phyloP scores from a whole-genome alignment of 2,888 invertebrate species.

The Dysmachus trigonus region DNA sequence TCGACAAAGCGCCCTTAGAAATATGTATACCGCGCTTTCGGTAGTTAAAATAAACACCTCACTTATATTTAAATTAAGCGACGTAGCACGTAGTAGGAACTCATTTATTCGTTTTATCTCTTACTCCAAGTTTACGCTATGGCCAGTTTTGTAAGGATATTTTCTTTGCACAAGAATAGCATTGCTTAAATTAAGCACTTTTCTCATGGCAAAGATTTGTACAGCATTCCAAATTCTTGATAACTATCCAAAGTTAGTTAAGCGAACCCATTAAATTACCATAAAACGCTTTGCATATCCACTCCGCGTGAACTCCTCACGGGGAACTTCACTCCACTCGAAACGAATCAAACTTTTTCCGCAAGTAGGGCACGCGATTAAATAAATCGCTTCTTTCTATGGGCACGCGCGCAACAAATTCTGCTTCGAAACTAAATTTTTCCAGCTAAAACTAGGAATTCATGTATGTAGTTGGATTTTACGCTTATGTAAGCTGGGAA shows the following conservation, averaged over 20 bases:
- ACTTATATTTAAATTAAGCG: not conserved
- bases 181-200: not conserved
- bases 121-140: not conserved
- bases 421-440: not conserved
- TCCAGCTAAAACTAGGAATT: not conserved
- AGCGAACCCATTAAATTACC: not conserved
- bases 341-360: not conserved
- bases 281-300: not conserved
- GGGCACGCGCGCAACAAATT: not conserved
- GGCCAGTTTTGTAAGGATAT: not conserved
- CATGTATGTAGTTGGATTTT: not conserved
- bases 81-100: not conserved
- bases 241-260: not conserved
- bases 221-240: not conserved
- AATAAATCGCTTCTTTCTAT: not conserved
- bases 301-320: not conserved
- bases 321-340: not conserved
- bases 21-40: too few relatives aligned
- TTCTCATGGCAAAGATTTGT: not conserved
- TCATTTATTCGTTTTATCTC: not conserved
- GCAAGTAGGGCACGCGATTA: not conserved
- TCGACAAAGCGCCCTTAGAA: too few relatives aligned
- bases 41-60: not conserved
- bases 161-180: not conserved
- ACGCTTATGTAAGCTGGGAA: not conserved